phyloP scores from a whole-genome alignment of 2,888 invertebrate species.

The Anoncus sp. region DNA sequence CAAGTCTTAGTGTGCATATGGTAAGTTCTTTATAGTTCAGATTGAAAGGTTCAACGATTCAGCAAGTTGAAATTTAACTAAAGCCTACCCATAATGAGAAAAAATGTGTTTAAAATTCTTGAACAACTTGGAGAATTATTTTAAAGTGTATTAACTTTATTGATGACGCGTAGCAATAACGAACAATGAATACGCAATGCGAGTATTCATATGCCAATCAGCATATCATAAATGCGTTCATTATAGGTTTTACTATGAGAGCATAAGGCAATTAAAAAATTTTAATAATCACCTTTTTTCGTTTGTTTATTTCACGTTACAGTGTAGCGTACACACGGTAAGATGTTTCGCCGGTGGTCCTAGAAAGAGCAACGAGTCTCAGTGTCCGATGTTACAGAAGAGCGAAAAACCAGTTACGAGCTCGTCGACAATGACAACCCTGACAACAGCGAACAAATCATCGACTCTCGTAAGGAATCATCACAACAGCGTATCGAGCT shows the following conservation, averaged over 20 bases:
- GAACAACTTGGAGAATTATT: no score
- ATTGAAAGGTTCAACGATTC: no score
- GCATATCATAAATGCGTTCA: no score
- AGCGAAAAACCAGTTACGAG: conserved; percentile 71
- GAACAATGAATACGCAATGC: no score
- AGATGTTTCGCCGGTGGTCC: conserved; percentile 88
- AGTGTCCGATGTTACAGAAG: conserved; percentile 88
- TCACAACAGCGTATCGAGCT: conserved; percentile 84
- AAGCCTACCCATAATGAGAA: no score
- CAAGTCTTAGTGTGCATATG: neutral
- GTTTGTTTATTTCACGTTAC: conserved; percentile 79
- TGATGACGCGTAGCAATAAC: no score
- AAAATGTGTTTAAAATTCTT: no score
- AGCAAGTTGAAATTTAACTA: no score
- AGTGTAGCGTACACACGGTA: conserved; percentile 87
- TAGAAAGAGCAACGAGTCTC: conserved; percentile 90
- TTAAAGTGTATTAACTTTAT: no score
- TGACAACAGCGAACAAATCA: conserved; percentile 82
- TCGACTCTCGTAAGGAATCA: conserved; percentile 83
- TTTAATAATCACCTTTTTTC: conserved; percentile 54
- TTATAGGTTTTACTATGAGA: neutral
- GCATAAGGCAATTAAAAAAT: neutral
- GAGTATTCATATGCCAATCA: no score
- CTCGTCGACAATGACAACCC: conserved; percentile 83
- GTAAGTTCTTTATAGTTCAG: no score